Base-by-base conservation (phyloP, 2,797 vertebrate species). In the Enteromius trimaculatus region DNA sequence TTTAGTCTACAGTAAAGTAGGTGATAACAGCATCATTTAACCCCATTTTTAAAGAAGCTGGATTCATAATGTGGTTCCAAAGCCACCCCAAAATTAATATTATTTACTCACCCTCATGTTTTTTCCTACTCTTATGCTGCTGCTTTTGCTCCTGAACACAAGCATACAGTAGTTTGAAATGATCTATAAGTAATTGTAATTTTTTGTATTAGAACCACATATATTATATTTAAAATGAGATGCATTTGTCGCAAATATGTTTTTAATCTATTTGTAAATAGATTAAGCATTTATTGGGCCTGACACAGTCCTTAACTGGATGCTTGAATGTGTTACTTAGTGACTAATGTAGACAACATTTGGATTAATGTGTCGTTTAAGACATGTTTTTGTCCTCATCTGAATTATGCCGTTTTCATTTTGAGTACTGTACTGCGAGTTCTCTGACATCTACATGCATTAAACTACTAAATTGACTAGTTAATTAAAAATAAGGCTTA, bases 11-110 rank as follows among this genome's bases (percentile, higher is more conserved):
- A 58, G 60, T 82, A 77, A 70, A 77, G 81, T 68, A 83, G 74
- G 26, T 70, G 74, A 83, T 77, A 70, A 83, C 51, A 34, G 51
- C 74, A 68, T 42, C 34, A 68, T 83, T 83, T 77, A 83, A 83
- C 81, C 62, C 51, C 44, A 34, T 69, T 83, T 77, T 83, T 55
- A n/a, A 26, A 76, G 34, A 37, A 65, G 29, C 29, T 82, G 34
- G 26, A 60, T 77, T 83, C 47, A 19, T 72, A 37, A 62, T 60
- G 66, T 26, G 60, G 13, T 44, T 65, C 31, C 47, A 53, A 29
- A 68, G 16, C 21, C 19, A n/a, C 58, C 55, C 1, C 13, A 66
- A 51, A 66, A 49, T 23, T 0, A 68, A 29, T 7, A 29, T 62
- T 14, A 62, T 62, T 16, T 29, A 62, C 23, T 29, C 23, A 62